Conservation (phyloP, 2,888 invertebrate species). For the Panzeria rudis region DNA sequence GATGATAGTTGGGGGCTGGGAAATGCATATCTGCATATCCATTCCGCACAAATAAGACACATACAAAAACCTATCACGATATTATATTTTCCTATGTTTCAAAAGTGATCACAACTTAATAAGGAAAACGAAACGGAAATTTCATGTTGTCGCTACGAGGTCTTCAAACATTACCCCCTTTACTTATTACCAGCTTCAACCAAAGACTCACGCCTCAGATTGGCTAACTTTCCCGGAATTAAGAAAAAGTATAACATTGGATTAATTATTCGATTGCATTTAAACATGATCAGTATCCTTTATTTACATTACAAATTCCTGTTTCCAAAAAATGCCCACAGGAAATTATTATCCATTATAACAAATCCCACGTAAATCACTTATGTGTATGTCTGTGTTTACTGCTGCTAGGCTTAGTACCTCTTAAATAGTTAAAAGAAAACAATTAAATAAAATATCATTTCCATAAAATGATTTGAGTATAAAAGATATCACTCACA, state of each 20-base stretch:
- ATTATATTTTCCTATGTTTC: no score
- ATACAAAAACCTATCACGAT: no score
- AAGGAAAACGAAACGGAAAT: no score
- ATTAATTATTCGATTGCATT: neutral
- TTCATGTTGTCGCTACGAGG: no score
- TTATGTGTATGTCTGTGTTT: neutral
- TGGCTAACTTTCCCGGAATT: neutral
- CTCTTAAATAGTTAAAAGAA: neutral
- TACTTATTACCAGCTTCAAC: no score
- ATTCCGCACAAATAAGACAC: no score
- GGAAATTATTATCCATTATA: neutral
- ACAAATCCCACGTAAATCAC: neutral
- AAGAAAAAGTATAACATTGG: neutral
- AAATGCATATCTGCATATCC: no score
- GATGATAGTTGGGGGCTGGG: no score
- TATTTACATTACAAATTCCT: neutral
- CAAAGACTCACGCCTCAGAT: no score
- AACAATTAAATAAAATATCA: conserved; percentile 9
- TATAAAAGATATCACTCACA: conserved; percentile 13
- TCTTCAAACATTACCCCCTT: no score
- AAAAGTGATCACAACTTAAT: no score
- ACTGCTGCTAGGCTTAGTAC: neutral
- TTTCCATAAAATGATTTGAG: conserved; percentile 13
- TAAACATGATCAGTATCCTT: neutral
- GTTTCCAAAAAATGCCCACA: neutral